Evolutionary conservation across 2,888 invertebrate genomes (phyloP).

Genomic region (Aricia artaxerxes): DNA sequence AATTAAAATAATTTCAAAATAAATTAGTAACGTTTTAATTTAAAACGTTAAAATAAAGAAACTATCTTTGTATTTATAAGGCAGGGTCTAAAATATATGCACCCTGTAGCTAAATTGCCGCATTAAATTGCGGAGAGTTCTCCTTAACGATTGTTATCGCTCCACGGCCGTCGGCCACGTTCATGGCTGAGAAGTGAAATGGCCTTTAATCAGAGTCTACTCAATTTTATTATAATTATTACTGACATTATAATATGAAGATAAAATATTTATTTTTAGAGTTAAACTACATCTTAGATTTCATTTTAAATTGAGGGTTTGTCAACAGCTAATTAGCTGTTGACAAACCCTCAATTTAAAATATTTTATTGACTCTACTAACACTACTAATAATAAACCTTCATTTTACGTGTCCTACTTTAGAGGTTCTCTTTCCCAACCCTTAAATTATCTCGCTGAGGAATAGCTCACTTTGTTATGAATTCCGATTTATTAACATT

Average conservation of each 20-base stretch:
- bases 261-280: not conserved
- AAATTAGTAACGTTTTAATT: too few relatives aligned
- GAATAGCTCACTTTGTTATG: not conserved
- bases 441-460: conserved; percentile 4
- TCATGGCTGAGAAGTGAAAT: not conserved
- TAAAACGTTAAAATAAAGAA: not conserved
- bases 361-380: not conserved
- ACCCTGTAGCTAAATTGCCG: conserved; percentile 21
- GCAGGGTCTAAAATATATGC: conserved; percentile 4
- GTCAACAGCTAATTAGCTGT: too few relatives aligned
- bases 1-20: too few relatives aligned
- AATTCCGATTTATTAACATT: not conserved
- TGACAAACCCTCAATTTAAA: too few relatives aligned
- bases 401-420: not conserved
- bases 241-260: not conserved
- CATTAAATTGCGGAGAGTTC: conserved; percentile 20
- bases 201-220: not conserved
- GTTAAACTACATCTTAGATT: not conserved
- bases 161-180: not conserved
- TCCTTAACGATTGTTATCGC: conserved; percentile 24
- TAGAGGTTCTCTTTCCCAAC: not conserved
- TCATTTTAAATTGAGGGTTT: not conserved
- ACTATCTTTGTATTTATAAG: not conserved
- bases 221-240: not conserved
- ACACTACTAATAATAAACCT: not conserved